Conservation (phyloP, 2,113 vertebrate species). For the Dendropsophus ebraccatus region DNA sequence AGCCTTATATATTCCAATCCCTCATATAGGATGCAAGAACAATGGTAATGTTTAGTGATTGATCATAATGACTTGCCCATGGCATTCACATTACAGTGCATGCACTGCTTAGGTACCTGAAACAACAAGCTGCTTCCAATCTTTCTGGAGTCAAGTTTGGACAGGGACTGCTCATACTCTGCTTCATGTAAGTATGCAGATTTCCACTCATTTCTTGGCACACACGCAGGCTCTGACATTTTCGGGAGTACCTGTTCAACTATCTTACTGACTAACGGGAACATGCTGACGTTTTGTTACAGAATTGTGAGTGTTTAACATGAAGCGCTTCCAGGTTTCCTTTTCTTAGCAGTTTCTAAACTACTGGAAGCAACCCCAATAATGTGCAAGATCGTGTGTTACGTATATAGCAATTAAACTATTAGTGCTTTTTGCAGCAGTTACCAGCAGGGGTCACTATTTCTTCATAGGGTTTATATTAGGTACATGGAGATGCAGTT, state of each 20-base stretch:
- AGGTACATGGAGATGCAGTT: neutral
- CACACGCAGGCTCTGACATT: neutral
- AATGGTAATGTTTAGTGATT: neutral
- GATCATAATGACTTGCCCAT: conserved; percentile 31
- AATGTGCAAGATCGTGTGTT: neutral
- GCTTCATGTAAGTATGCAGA: conserved; percentile 37
- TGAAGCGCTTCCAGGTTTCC: neutral
- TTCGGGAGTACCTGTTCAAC: conserved; percentile 12
- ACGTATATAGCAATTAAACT: too few species aligned
- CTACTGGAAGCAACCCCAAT: neutral
- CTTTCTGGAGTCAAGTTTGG: conserved; percentile 66
- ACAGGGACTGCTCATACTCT: conserved; percentile 66
- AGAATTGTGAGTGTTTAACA: neutral
- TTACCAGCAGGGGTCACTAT: neutral
- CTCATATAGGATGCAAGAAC: neutral
- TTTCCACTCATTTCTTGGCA: conserved; percentile 21
- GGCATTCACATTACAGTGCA: conserved; percentile 57
- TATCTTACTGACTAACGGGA: neutral
- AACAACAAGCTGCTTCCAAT: conserved; percentile 67
- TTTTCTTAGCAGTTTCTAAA: neutral
- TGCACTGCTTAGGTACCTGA: conserved; percentile 54
- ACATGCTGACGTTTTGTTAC: neutral
- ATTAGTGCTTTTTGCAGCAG: neutral
- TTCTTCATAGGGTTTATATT: neutral
- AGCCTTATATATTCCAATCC: too few species aligned